These are phyloP conservation scores for Yponomeuta malinellus DNA, from an alignment of 2,888 invertebrate genomes.

Conservation along the genomic window DNA sequence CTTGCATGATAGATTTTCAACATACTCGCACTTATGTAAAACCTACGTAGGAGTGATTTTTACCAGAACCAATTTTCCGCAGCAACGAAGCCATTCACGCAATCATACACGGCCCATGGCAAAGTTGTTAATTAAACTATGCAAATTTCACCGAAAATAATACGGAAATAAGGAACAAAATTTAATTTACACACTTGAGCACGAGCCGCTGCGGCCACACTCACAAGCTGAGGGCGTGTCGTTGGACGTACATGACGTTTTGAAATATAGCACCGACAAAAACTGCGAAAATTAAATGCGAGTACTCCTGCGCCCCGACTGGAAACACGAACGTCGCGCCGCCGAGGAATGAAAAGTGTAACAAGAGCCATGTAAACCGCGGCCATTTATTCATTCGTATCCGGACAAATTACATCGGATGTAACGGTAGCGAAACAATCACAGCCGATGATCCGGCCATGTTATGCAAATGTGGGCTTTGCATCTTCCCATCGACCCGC, in stretches of 20 bases:
- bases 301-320: neutral
- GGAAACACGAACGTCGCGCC: neutral
- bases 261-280: neutral
- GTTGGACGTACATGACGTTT: neutral
- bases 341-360: neutral
- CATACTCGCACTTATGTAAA: too few species aligned
- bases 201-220: neutral
- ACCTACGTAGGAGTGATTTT: neutral
- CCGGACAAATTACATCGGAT: slow-evolving; percentile 65
- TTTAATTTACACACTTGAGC: slow-evolving; percentile 3
- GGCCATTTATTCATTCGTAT: slow-evolving; percentile 54
- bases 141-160: neutral
- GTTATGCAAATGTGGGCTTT: slow-evolving; percentile 70
- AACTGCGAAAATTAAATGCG: neutral
- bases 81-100: neutral
- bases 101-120: neutral
- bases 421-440: slow-evolving; percentile 66
- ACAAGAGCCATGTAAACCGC: slow-evolving; percentile 1
- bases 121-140: neutral
- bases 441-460: slow-evolving; percentile 61
- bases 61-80: neutral
- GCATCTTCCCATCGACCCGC: slow-evolving; percentile 53
- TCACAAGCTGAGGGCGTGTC: neutral
- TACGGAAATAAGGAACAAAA: neutral
- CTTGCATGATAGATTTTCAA: neutral